phyloP scores from a whole-genome alignment of 1,140 invertebrate species.

The Vollenhovia emeryi region DNA sequence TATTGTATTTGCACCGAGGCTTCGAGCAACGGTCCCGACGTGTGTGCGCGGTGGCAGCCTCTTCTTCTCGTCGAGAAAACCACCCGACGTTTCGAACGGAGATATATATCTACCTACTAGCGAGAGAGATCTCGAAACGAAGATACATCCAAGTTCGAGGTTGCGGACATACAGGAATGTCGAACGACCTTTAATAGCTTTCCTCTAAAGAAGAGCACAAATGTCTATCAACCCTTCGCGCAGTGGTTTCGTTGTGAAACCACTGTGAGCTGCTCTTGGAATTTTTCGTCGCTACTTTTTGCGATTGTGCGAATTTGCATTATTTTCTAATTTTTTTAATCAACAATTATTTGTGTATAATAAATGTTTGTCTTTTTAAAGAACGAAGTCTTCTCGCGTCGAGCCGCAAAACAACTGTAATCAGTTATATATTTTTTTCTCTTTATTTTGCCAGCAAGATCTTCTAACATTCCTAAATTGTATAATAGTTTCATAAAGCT shows the following conservation, averaged over 20 bases:
- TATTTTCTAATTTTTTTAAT: too few species aligned
- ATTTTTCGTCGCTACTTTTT: too few species aligned
- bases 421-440: not conserved
- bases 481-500: not conserved
- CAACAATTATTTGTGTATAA: too few species aligned
- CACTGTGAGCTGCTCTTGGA: too few species aligned
- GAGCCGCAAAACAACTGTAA: not conserved
- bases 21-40: constrained; percentile 68
- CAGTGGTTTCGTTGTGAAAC: too few species aligned
- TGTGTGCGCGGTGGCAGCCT: constrained; percentile 65
- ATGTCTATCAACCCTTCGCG: not conserved
- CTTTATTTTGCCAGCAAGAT: not conserved
- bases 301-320: too few species aligned
- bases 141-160: constrained; percentile 30
- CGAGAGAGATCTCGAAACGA: constrained; percentile 36
- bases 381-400: too few species aligned
- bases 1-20: constrained; percentile 84
- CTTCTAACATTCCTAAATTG: not conserved
- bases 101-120: constrained; percentile 59
- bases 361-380: too few species aligned
- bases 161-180: not conserved
- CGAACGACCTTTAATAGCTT: constrained; percentile 32
- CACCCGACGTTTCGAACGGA: constrained; percentile 51
- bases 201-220: not conserved
- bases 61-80: constrained; percentile 54